Conservation (phyloP, 2,113 vertebrate species). For the Callaeas wilsoni region DNA sequence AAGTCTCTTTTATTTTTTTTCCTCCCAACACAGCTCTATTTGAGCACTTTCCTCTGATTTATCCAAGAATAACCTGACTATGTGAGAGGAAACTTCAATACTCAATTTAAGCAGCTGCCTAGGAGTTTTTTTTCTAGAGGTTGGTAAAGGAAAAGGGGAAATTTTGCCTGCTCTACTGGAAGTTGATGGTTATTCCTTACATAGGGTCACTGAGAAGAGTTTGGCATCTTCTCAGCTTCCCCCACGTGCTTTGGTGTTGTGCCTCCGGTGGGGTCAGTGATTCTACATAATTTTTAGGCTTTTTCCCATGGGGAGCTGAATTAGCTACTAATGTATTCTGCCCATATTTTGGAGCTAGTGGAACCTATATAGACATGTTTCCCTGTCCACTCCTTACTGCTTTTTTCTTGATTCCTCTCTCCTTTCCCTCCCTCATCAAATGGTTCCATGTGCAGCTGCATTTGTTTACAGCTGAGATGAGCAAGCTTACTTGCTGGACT, state of each 20-base stretch:
- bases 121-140: not conserved
- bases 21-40: not conserved
- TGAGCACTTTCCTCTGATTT: slow-evolving; percentile 38
- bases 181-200: not conserved
- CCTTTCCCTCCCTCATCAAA: not conserved
- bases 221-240: not conserved
- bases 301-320: not conserved
- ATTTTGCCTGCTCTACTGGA: not conserved
- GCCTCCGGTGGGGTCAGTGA: not conserved
- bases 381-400: not conserved
- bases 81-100: slow-evolving; percentile 27
- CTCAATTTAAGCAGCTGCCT: not conserved
- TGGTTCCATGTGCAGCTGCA: not conserved
- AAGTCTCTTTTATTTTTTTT: not conserved
- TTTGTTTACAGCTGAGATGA: not conserved
- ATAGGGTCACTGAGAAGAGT: not conserved
- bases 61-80: slow-evolving; percentile 16
- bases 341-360: not conserved
- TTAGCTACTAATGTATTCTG: not conserved
- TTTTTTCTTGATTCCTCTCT: not conserved
- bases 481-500: not conserved
- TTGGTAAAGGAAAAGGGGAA: not conserved
- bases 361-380: not conserved
- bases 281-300: not conserved
- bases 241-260: not conserved